Evolutionary conservation across 2,113 vertebrate genomes (phyloP).

Genomic region (Lipophrys pholis): DNA sequence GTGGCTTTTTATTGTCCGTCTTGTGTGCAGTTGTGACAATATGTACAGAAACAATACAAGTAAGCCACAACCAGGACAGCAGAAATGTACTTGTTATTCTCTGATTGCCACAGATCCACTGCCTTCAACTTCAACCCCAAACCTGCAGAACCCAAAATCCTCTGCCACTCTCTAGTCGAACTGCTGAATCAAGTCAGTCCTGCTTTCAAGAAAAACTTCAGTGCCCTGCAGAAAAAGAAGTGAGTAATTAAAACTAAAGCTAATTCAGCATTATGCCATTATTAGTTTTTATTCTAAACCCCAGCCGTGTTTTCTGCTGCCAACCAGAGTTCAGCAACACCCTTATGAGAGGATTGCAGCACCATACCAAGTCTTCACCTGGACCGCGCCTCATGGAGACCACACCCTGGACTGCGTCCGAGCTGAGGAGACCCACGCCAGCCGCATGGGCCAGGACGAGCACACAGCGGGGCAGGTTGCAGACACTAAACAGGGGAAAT

Average conservation of each 20-base stretch:
- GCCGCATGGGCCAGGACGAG: constrained; percentile 90
- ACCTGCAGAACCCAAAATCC: constrained; percentile 91
- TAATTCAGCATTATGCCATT: neutral
- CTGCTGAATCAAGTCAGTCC: constrained; percentile 95
- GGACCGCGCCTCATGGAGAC: constrained; percentile 90
- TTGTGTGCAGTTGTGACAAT: no score
- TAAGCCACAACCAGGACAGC: neutral
- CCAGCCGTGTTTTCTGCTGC: constrained; percentile 3
- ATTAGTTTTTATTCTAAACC: neutral
- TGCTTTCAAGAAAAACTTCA: constrained; percentile 94
- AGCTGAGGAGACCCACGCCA: constrained; percentile 90
- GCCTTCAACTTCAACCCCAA: constrained; percentile 96
- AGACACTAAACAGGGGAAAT: neutral
- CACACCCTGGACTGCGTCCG: constrained; percentile 92
- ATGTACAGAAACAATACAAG: neutral
- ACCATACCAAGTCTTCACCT: constrained; percentile 94
- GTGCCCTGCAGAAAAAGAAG: constrained; percentile 92
- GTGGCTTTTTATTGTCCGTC: no score
- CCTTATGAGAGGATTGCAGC: constrained; percentile 94
- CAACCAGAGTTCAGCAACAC: constrained; percentile 89
- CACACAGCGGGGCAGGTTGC: constrained; percentile 93
- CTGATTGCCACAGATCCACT: constrained; percentile 86
- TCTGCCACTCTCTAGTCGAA: constrained; percentile 95
- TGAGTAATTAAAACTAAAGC: constrained; percentile 55
- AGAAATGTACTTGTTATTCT: neutral